Evolutionary conservation across 2,888 invertebrate species (phyloP).

Genomic region (Lasioglossum pauxillum): DNA sequence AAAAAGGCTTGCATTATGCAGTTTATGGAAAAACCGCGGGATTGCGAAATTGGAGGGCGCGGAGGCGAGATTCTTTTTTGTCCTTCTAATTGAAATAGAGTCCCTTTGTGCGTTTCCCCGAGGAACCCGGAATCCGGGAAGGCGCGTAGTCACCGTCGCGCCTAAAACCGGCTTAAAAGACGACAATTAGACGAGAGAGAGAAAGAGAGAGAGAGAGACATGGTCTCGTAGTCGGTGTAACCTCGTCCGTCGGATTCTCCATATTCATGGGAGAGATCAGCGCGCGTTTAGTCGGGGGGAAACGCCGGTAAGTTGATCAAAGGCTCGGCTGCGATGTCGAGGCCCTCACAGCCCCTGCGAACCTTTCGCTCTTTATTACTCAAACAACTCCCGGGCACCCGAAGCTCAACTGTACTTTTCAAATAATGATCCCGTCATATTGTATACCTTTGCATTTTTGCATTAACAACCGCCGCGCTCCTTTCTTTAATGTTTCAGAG

Average conservation of each 20-base stretch:
- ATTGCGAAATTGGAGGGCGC: neutral
- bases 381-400: slow-evolving; percentile 72
- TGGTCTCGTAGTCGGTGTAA: slow-evolving; percentile 53
- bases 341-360: slow-evolving; percentile 78
- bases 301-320: slow-evolving; percentile 81
- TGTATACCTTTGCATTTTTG: slow-evolving; percentile 82
- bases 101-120: neutral
- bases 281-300: slow-evolving; percentile 81
- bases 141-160: slow-evolving; percentile 47
- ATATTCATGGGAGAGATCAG: slow-evolving; percentile 81
- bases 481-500: slow-evolving; percentile 71
- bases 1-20: neutral
- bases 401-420: slow-evolving; percentile 80
- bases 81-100: neutral
- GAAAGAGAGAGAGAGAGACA: slow-evolving; percentile 44
- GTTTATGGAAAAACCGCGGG: neutral
- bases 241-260: slow-evolving; percentile 70
- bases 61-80: neutral
- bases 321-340: slow-evolving; percentile 75
- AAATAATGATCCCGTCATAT: slow-evolving; percentile 80
- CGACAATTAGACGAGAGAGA: slow-evolving; percentile 77
- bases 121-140: neutral
- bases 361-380: slow-evolving; percentile 76
- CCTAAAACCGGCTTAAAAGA: slow-evolving; percentile 69
- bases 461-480: slow-evolving; percentile 74